Conservation (phyloP, 2,888 invertebrate species). For the Spilosoma lubricipeda region DNA sequence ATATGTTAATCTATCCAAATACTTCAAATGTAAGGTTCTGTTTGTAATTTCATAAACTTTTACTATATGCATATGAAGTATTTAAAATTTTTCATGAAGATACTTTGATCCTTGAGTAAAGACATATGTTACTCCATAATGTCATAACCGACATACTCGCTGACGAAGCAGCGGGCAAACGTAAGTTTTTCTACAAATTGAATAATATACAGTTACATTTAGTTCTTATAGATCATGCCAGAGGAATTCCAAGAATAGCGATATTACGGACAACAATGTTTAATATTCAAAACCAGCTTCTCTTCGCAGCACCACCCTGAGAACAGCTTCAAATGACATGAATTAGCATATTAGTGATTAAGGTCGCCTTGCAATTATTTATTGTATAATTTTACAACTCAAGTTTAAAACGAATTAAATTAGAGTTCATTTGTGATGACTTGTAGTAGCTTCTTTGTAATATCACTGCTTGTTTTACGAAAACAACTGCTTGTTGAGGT, state of each 20-base stretch:
- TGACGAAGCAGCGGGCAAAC: too few species aligned
- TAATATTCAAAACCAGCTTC: slow-evolving; percentile 4
- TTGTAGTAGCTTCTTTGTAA: too few species aligned
- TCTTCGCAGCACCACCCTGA: slow-evolving; percentile 8
- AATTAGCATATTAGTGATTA: slow-evolving; percentile 71
- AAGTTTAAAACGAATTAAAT: slow-evolving; percentile 15
- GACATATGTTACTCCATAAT: too few species aligned
- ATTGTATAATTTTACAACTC: slow-evolving; percentile 26
- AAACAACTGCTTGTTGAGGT: too few species aligned
- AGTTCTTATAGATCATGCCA: neutral
- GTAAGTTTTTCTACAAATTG: neutral
- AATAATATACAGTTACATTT: neutral
- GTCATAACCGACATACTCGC: too few species aligned
- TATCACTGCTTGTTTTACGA: too few species aligned
- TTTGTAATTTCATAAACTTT: too few species aligned
- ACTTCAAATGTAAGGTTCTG: too few species aligned
- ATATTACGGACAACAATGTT: neutral
- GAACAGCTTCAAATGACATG: slow-evolving; percentile 56
- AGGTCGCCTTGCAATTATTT: slow-evolving; percentile 33
- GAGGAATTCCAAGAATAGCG: neutral
- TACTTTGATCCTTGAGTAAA: too few species aligned
- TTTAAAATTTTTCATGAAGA: too few species aligned
- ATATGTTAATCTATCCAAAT: too few species aligned
- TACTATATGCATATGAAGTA: too few species aligned
- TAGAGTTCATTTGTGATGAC: neutral